Percentiles rank a stretch among this genome's conserved stretches.
phyloP scores from a whole-genome alignment of 2,888 invertebrate genomes.

The Lutraria lutraria region DNA sequence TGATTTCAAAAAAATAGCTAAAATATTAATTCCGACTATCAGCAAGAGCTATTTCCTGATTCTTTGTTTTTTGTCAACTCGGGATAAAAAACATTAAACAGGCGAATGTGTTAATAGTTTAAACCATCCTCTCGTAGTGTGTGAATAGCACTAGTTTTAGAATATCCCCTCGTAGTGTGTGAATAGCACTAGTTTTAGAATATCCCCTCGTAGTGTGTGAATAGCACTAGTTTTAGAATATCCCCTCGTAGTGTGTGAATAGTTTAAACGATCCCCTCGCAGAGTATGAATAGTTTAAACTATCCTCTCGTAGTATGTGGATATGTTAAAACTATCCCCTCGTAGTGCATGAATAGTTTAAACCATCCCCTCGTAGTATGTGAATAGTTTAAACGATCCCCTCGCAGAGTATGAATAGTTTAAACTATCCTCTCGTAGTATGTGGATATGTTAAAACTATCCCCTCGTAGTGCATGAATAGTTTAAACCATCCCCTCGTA shows the following conservation, averaged over 20 bases:
- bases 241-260: constrained; percentile 72
- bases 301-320: constrained; percentile 71
- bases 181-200: not conserved
- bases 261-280: no score
- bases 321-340: no score
- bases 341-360: not conserved
- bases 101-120: not conserved
- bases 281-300: not conserved
- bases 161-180: constrained; percentile 70
- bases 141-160: constrained; percentile 39
- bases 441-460: no score
- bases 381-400: no score
- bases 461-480: no score
- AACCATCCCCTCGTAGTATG: constrained; percentile 71
- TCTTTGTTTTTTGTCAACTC: no score
- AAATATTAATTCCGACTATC: no score
- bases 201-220: constrained; percentile 71
- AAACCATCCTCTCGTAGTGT: constrained; percentile 69
- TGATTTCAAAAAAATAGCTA: no score
- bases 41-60: no score
- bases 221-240: constrained; percentile 5
- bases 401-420: not conserved
- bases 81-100: no score
- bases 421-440: constrained; percentile 69
- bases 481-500: constrained; percentile 64